Evolutionary conservation across 2,888 invertebrate genomes (phyloP).

Genomic region (Dryadula phaetusa): DNA sequence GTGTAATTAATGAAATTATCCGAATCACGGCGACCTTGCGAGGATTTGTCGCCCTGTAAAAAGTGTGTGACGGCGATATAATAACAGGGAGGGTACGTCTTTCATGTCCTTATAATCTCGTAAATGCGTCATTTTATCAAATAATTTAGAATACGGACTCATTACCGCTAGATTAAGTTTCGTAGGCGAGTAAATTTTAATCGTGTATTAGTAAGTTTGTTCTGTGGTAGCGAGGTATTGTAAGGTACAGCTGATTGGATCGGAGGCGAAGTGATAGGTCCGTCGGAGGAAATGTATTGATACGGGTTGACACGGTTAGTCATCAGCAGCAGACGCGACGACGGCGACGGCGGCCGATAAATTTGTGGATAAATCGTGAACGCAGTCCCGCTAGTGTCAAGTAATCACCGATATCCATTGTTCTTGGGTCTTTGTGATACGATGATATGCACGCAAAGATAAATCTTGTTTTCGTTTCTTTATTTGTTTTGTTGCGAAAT

Average conservation of each 20-base stretch:
- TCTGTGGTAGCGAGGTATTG: conserved; percentile 53
- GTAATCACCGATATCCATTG: conserved; percentile 67
- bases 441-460: conserved; percentile 67
- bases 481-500: conserved; percentile 57
- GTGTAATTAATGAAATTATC: conserved; percentile 82
- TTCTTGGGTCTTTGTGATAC: conserved; percentile 76
- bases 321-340: conserved; percentile 73
- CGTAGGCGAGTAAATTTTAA: conserved; percentile 46
- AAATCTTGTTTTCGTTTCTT: conserved; percentile 70
- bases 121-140: conserved; percentile 84
- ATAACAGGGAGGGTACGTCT: conserved; percentile 84
- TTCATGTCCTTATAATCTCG: conserved; percentile 78
- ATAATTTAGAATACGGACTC: conserved; percentile 66
- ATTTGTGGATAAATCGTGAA: conserved; percentile 57
- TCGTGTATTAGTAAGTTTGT: conserved; percentile 37
- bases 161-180: conserved; percentile 57
- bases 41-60: conserved; percentile 78
- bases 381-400: conserved; percentile 61
- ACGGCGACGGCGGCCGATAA: conserved; percentile 62
- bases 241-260: conserved; percentile 77
- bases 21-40: conserved; percentile 77
- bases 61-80: conserved; percentile 77
- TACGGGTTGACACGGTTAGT: conserved; percentile 77
- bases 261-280: conserved; percentile 72
- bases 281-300: conserved; percentile 66